Evolutionary conservation across 2,797 vertebrate species (phyloP).

Genomic region (Xiphophorus birchmanni): DNA sequence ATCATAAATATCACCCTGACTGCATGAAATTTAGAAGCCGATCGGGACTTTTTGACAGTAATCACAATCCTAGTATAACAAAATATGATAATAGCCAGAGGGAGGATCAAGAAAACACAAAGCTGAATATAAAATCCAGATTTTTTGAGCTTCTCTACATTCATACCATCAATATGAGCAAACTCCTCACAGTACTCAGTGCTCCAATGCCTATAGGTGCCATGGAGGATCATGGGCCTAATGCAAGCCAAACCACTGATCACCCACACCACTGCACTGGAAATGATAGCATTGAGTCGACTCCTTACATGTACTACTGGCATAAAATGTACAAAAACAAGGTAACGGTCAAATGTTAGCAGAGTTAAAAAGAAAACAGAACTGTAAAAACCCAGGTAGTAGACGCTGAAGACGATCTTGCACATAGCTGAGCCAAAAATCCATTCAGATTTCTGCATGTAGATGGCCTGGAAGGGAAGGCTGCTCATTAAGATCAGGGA

Average conservation of each 20-base stretch:
- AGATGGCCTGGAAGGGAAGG: slow-evolving; percentile 77
- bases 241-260: slow-evolving; percentile 73
- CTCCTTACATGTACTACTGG: slow-evolving; percentile 49
- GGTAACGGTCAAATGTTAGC: slow-evolving; percentile 81
- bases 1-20: slow-evolving; percentile 80
- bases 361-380: slow-evolving; percentile 82
- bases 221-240: slow-evolving; percentile 64
- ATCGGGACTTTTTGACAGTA: slow-evolving; percentile 69
- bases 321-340: slow-evolving; percentile 80
- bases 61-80: slow-evolving; percentile 78
- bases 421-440: slow-evolving; percentile 74
- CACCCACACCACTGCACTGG: slow-evolving; percentile 73
- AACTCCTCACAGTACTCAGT: slow-evolving; percentile 42
- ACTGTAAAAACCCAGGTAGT: slow-evolving; percentile 80
- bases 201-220: fast-evolving
- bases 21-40: slow-evolving; percentile 76
- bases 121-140: slow-evolving; percentile 73
- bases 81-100: slow-evolving; percentile 74
- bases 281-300: slow-evolving; percentile 61
- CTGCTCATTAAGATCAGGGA: slow-evolving; percentile 76
- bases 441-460: slow-evolving; percentile 73
- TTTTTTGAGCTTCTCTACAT: background rate
- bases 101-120: slow-evolving; percentile 77
- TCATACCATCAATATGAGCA: background rate
- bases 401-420: slow-evolving; percentile 69